These are phyloP conservation scores for Brachypalpus laphriformis DNA, from an alignment of 2,888 invertebrate species.

Conservation along the genomic window DNA sequence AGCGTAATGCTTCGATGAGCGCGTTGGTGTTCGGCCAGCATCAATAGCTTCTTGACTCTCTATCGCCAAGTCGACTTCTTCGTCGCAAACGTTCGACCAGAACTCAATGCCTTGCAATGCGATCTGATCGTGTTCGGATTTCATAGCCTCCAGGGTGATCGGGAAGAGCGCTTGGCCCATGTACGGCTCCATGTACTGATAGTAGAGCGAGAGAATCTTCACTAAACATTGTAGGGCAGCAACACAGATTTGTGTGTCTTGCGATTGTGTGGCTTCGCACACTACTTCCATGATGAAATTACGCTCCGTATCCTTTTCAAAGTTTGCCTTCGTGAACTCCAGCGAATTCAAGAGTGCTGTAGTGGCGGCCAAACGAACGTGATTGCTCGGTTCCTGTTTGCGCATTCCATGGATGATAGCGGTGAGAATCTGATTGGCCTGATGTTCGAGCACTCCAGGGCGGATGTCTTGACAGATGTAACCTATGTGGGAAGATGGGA, in stretches of 20 bases:
- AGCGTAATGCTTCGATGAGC: slow-evolving; percentile 98
- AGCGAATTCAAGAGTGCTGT: slow-evolving; percentile 98
- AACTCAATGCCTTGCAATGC: slow-evolving; percentile 99
- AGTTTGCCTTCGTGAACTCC: slow-evolving; percentile 99
- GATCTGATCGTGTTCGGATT: slow-evolving; percentile 97
- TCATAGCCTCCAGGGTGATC: slow-evolving; percentile 99
- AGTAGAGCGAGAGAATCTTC: slow-evolving; percentile 98
- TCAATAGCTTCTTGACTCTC: slow-evolving; percentile 97
- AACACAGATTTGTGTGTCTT: slow-evolving; percentile 95
- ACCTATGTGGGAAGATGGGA: slow-evolving; percentile 31
- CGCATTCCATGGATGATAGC: slow-evolving; percentile 99
- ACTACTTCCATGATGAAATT: slow-evolving; percentile 99
- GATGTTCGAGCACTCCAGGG: slow-evolving; percentile 94
- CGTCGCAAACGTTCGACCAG: slow-evolving; percentile 99
- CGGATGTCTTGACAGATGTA: slow-evolving; percentile 99
- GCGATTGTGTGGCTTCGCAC: slow-evolving; percentile 98
- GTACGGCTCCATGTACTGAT: slow-evolving; percentile 99
- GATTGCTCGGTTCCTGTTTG: slow-evolving; percentile 94
- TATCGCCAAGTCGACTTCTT: slow-evolving; percentile 97
- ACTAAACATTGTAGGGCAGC: slow-evolving; percentile 98
- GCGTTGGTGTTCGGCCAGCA: slow-evolving; percentile 94
- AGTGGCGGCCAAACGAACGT: slow-evolving; percentile 97
- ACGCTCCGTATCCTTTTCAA: slow-evolving; percentile 97
- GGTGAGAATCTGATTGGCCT: slow-evolving; percentile 98
- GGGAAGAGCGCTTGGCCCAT: slow-evolving; percentile 99